These are phyloP conservation scores for Neolamprologus devosi DNA, from an alignment of 2,113 vertebrate species.

Conservation along the genomic window DNA sequence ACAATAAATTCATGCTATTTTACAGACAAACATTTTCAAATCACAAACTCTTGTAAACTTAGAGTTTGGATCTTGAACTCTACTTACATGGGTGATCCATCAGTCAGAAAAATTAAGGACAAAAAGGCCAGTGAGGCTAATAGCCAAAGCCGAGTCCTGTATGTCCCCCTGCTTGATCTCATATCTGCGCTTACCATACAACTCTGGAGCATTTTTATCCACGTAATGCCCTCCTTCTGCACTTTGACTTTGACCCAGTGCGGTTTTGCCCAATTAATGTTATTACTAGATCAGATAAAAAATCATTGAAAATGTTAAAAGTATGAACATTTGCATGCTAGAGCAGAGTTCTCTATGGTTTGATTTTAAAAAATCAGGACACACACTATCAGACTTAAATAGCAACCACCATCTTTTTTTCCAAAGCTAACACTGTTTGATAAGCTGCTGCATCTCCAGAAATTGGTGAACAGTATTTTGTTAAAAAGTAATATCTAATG, in stretches of 20 bases:
- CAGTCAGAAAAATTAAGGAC: neutral
- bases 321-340: neutral
- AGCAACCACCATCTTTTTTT: neutral
- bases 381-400: neutral
- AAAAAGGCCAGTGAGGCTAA: conserved; percentile 5
- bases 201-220: neutral
- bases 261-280: neutral
- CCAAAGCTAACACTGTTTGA: neutral
- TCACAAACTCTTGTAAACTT: neutral
- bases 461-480: neutral
- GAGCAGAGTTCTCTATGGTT: neutral
- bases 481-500: neutral
- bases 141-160: neutral
- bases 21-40: neutral
- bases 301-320: neutral
- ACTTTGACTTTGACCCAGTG: neutral
- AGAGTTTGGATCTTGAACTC: neutral
- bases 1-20: neutral
- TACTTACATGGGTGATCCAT: conserved; percentile 40
- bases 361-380: neutral
- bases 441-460: neutral
- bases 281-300: neutral
- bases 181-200: neutral
- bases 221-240: neutral
- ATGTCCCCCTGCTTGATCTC: neutral